Evolutionary conservation across 2,797 vertebrate genomes (phyloP), one percentile per base, ranked within the genome.

Genomic region (Tapera naevia): DNA sequence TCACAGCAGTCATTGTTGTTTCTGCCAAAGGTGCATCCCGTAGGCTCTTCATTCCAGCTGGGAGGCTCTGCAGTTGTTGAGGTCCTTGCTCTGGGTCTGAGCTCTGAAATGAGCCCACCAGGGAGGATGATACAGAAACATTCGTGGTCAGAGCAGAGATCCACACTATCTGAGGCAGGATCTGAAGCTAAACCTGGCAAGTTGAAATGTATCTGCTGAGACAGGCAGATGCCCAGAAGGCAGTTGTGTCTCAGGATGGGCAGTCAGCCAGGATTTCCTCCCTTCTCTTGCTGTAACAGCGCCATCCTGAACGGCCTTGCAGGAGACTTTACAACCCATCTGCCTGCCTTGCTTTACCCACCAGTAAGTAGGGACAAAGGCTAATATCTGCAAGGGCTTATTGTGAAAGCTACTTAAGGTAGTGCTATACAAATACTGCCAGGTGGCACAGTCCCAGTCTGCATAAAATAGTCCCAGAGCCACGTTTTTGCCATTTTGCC

Each of bases 11-110:
- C 61, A 37, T 3, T 60, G 82, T 43, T 0, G 4, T 10, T 66
- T 50, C 67, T 73, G 58, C 73, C 84, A 74, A 73, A 93, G 60
- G 27, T 64, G 37, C 2, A 0, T 32, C 1, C 0, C 1, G 1
- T 23, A 0, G 0, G 67, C 18, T 74, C 51, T 39, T 85, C 57
- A 45, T 74, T 64, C 81, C 37, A 33, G 46, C 45, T 37, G 60
- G 35, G 64, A 60, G 56, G n/a, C 27, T 70, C 61, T 53, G 70
- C 2, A 0, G 0, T 19, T 25, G 33, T 3, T 25, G 46, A 81
- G 57, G 22, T 10, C 75, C 78, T 62, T 46, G 72, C 57, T 80
- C 30, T 6, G 24, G 61, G 30, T 33, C 75, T 11, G 50, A 91
- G 48, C 23, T n/a, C 53, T 5, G 0, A 27, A 43, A 79, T 51